Evolutionary conservation across 92 coral and sea anemone genomes (phyloP).

Genomic region (Bergia puertoricense): DNA sequence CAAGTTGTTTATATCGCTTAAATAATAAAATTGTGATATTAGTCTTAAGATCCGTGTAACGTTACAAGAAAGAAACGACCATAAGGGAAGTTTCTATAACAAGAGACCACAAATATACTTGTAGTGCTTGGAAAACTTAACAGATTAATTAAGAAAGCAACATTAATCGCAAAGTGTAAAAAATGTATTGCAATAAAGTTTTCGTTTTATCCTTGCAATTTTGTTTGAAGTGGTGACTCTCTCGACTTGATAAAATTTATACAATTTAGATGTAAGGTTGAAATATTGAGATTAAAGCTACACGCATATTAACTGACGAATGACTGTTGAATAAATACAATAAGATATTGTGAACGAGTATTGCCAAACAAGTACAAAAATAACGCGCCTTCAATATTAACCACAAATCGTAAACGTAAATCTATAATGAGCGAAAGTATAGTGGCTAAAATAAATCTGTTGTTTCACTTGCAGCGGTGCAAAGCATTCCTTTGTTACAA

Average conservation of each 20-base stretch:
- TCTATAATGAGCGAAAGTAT: no score
- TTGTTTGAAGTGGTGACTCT: not conserved
- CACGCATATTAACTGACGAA: not conserved
- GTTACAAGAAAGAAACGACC: not conserved
- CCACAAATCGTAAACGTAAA: no score
- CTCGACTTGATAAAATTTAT: not conserved
- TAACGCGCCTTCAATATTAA: no score
- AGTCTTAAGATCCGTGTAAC: not conserved
- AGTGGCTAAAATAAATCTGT: no score
- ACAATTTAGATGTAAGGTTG: no score
- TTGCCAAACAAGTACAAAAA: no score
- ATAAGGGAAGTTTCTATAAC: not conserved
- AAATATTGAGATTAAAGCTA: not conserved
- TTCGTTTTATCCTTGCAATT: not conserved
- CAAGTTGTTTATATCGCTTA: not conserved
- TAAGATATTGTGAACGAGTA: no score
- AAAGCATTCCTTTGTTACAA: no score
- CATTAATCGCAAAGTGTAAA: not conserved
- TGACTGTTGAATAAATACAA: no score
- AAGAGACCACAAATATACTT: not conserved
- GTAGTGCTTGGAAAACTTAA: not conserved
- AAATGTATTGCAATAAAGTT: not conserved
- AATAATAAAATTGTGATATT: not conserved
- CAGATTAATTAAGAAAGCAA: not conserved
- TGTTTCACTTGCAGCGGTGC: no score